Conservation (phyloP, 2,113 vertebrate species). For the Hippocampus barbouri region DNA sequence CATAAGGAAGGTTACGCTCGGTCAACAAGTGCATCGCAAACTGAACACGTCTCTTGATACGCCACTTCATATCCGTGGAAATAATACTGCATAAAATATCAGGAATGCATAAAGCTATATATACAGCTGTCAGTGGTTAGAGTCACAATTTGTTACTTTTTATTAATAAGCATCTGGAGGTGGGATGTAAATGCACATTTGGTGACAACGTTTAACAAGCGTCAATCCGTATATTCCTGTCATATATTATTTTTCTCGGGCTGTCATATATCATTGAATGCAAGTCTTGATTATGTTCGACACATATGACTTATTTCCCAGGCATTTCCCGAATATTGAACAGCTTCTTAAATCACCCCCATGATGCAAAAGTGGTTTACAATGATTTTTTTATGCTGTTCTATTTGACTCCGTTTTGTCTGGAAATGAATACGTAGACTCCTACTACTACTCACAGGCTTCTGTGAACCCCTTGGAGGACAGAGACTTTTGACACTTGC, state of each 20-base stretch:
- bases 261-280: not conserved
- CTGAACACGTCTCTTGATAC: not conserved
- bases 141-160: not conserved
- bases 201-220: not conserved
- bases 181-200: slow-evolving; percentile 13
- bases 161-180: not conserved
- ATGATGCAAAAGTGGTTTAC: slow-evolving; percentile 12
- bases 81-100: not conserved
- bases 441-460: not conserved
- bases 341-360: not conserved
- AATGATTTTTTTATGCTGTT: not conserved
- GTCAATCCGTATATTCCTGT: not conserved
- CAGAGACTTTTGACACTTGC: not conserved
- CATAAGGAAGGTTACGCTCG: too few relatives aligned
- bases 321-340: not conserved
- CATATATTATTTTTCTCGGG: not conserved
- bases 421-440: not conserved
- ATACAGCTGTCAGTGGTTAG: not conserved
- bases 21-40: too few relatives aligned
- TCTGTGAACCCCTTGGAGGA: not conserved
- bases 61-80: not conserved
- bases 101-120: not conserved
- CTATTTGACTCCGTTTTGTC: not conserved
- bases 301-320: slow-evolving; percentile 1
- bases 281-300: slow-evolving; percentile 5